Percentiles rank a stretch among this genome's conserved stretches.
Evolutionary conservation across 2,113 vertebrate species (phyloP).

Genomic region (Copsychus sechellarum): DNA sequence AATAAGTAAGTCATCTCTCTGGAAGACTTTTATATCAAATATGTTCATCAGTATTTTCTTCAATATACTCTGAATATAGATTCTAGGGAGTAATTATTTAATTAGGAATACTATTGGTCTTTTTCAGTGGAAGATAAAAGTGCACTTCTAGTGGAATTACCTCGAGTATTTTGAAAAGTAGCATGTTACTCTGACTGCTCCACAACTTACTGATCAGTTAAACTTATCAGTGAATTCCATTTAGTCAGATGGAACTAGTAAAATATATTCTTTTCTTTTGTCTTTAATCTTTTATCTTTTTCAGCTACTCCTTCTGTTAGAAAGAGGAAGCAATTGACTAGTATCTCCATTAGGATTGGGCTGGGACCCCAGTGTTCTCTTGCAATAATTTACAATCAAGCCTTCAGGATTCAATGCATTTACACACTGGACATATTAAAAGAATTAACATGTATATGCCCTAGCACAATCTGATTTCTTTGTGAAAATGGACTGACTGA

Average conservation of each 20-base stretch:
- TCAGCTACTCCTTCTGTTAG: not conserved
- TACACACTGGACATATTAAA: not conserved
- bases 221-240: not conserved
- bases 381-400: not conserved
- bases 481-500: not conserved
- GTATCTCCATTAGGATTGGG: not conserved
- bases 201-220: not conserved
- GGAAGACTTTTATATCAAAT: not conserved
- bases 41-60: not conserved
- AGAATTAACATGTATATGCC: not conserved
- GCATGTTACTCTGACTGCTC: not conserved
- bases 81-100: not conserved
- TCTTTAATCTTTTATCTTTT: not conserved
- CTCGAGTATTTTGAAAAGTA: conserved; percentile 1
- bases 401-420: not conserved
- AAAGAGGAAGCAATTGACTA: not conserved
- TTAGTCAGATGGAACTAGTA: not conserved
- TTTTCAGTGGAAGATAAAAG: not conserved
- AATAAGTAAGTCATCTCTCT: not conserved
- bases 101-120: conserved; percentile 16
- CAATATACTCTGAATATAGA: not conserved
- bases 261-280: not conserved
- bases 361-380: not conserved
- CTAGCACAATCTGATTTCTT: not conserved
- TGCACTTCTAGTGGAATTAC: not conserved